A percentile compares a stretch with the other conserved stretches of the same genome.
Conservation (phyloP, 2,888 invertebrate species). For the Ornithoptera alexandrae region DNA sequence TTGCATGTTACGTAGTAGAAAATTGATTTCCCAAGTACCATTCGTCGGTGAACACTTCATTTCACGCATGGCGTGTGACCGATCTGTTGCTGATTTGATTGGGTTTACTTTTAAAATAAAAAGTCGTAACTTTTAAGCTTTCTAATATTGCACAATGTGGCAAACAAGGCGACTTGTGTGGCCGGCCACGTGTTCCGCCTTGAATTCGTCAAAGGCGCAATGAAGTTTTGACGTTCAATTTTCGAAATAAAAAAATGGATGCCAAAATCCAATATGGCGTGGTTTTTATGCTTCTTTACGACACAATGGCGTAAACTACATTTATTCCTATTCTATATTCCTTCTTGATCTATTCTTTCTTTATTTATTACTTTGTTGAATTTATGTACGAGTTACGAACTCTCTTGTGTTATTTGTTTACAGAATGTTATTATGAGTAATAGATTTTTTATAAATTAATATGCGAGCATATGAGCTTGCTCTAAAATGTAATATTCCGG, state of each 20-base stretch:
- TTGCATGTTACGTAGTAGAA: conserved; percentile 32
- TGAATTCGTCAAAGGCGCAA: conserved; percentile 69
- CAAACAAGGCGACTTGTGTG: conserved; percentile 66
- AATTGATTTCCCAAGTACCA: conserved; percentile 57
- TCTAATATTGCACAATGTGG: conserved; percentile 64
- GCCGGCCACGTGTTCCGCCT: conserved; percentile 64
- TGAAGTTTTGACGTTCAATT: conserved; percentile 65
- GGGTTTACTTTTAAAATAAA: conserved; percentile 58
- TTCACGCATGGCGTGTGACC: conserved; percentile 66
- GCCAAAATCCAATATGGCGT: conserved; percentile 44
- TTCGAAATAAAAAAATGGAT: conserved; percentile 59
- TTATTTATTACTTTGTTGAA: conserved; percentile 59
- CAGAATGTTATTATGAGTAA: too few species aligned
- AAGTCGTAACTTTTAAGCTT: conserved; percentile 56
- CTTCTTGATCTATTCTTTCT: conserved; percentile 60
- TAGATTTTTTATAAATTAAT: too few species aligned
- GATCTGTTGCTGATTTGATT: conserved; percentile 64
- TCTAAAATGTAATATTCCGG: too few species aligned
- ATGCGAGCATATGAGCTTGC: too few species aligned
- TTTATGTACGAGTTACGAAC: conserved; percentile 68
- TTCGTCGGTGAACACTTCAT: conserved; percentile 55
- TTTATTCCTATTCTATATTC: conserved; percentile 48
- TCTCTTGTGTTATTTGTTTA: conserved; percentile 41
- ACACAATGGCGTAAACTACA: conserved; percentile 47
- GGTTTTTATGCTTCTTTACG: conserved; percentile 42